These are phyloP conservation scores for Paradoxurus hermaphroditus DNA, from an alignment of 2,113 vertebrate species.

Conservation along the genomic window DNA sequence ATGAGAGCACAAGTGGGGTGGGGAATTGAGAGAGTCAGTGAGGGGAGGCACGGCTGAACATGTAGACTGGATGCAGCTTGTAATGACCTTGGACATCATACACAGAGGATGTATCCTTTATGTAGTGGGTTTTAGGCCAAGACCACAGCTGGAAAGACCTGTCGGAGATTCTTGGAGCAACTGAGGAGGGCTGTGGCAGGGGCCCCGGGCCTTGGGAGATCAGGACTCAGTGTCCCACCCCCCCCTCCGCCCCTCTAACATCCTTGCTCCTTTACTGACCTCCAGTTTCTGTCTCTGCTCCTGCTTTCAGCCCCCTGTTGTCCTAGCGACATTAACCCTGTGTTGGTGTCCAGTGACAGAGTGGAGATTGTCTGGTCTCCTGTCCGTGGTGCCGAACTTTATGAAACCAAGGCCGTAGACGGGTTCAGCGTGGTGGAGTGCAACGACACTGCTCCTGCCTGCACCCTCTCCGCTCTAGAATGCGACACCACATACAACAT, in stretches of 20 bases:
- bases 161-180: background rate
- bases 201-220: background rate
- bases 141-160: background rate
- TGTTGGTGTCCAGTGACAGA: constrained; percentile 87
- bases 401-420: constrained; percentile 85
- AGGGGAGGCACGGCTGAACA: background rate
- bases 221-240: background rate
- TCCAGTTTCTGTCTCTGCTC: background rate
- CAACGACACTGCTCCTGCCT: constrained; percentile 87
- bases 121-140: background rate
- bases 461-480: constrained; percentile 88
- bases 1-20: rapidly evolving
- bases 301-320: constrained; percentile 91
- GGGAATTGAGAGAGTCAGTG: background rate
- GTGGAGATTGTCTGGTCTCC: constrained; percentile 88
- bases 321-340: constrained; percentile 83
- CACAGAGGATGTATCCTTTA: background rate
- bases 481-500: constrained; percentile 88
- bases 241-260: background rate
- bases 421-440: constrained; percentile 80
- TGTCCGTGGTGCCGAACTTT: constrained; percentile 91
- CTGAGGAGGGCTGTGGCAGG: background rate
- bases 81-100: background rate
- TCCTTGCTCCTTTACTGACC: background rate
- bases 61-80: background rate